phyloP scores from a whole-genome alignment of 2,113 vertebrate genomes.

The Pholis gunnellus region DNA sequence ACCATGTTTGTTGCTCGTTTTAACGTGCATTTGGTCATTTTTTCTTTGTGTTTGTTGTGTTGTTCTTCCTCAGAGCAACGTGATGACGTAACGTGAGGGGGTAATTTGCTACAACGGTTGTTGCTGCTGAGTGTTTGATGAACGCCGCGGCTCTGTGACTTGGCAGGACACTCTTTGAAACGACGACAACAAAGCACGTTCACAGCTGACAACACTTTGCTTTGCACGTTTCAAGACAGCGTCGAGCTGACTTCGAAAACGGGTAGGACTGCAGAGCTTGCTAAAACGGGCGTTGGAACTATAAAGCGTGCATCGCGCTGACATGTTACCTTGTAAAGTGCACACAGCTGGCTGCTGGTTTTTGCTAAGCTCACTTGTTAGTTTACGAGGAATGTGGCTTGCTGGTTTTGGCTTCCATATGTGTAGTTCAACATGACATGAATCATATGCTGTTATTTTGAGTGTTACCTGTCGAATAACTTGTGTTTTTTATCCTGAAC shows the following conservation, averaged over 20 bases:
- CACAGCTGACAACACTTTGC: not conserved
- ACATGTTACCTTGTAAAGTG: not conserved
- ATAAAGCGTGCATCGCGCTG: too few relatives aligned
- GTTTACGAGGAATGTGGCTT: not conserved
- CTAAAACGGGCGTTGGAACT: too few relatives aligned
- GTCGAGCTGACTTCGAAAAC: constrained; percentile 20
- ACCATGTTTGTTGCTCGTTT: fast-evolving
- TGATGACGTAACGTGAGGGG: constrained; percentile 64
- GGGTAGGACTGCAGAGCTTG: constrained; percentile 41
- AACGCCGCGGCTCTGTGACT: not conserved
- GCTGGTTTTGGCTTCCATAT: too few relatives aligned
- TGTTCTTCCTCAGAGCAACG: constrained; percentile 42
- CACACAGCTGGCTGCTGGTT: not conserved
- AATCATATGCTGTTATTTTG: not conserved
- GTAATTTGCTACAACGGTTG: constrained; percentile 24
- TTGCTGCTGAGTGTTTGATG: constrained; percentile 5
- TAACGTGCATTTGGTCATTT: not conserved
- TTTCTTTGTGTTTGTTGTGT: not conserved
- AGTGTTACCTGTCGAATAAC: not conserved
- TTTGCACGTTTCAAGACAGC: constrained; percentile 1
- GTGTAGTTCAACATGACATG: not conserved
- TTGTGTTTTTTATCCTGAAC: not conserved
- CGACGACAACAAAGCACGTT: not conserved
- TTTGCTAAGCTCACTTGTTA: not conserved
- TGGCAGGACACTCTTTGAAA: not conserved